Evolutionary conservation across 2,888 invertebrate species (phyloP), one percentile per base, ranked within the genome.

Genomic region (Drosophila paracracens): DNA sequence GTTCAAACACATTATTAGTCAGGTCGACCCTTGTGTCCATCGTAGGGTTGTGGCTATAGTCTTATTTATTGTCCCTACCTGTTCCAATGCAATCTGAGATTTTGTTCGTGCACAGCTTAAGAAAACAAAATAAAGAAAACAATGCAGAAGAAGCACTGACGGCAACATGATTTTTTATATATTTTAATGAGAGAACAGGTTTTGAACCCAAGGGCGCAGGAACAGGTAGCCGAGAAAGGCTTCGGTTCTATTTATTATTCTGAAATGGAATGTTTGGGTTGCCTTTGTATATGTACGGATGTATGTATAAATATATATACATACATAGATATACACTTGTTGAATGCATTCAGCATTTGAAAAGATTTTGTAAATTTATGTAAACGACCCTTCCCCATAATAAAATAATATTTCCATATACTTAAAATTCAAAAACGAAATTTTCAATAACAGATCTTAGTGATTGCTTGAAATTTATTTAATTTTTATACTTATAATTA

Each of bases 11-110:
- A 68, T 62, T 50, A 51, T 68, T 46, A 72, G 43, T 40, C 61
- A 50, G 54, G 40, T 48, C 64, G 64, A 59, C 54, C 74, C 50
- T 60, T 61, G 33, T 25, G 38, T 43, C 36, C 31, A 63, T 52
- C 33, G 54, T 65, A 60, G 70, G 56, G 78, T 57, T 70, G 40
- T 36, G 56, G 51, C 73, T 56, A 53, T 75, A 62, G 70, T 72
- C 61, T 72, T 75, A 59, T 71, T 70, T 69, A 57, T 74, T 50
- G 61, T 72, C 66, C 70, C 79, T 84, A 84, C 84, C 84, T 85
- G 88, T 85, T 82, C 64, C 59, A 75, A 84, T 85, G 84, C 73
- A 88, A 85, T 83, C 71, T 68, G 81, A 88, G 88, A 88, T 81
- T 85, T 76, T 87, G 81, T 38, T 56, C 68, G 73, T 69, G 65